A percentile compares a stretch with the other conserved stretches of the same genome.
These are phyloP conservation scores for Andrena bicolor DNA, from an alignment of 2,888 invertebrate species.

Conservation along the genomic window DNA sequence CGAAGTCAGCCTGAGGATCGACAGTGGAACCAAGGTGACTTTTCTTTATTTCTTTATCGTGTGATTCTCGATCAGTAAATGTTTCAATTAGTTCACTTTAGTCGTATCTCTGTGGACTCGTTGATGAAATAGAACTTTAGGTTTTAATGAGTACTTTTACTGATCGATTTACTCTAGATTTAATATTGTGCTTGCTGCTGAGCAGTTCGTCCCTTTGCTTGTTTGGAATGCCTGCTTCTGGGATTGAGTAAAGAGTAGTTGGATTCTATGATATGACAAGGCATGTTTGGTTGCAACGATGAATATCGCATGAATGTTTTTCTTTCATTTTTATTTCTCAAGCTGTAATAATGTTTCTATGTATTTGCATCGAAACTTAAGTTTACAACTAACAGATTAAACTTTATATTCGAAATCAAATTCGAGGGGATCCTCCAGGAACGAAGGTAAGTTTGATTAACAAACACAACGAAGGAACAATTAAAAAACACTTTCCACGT, in stretches of 20 bases:
- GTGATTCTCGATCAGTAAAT: not conserved
- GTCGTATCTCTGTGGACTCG: not conserved
- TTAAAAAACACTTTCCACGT: not conserved
- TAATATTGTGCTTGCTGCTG: not conserved
- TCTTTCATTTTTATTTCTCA: not conserved
- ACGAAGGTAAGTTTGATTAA: conserved; percentile 13
- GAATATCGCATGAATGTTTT: conserved; percentile 10
- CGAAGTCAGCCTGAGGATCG: conserved; percentile 21
- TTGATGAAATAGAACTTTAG: not conserved
- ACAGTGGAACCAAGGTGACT: conserved; percentile 72
- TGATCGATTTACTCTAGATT: not conserved
- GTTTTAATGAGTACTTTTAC: not conserved
- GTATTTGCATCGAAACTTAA: not conserved
- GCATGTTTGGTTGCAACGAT: not conserved
- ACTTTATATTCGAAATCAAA: not conserved
- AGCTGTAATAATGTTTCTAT: not conserved
- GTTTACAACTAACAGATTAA: not conserved
- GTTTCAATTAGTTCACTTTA: not conserved
- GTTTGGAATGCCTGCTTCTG: not conserved
- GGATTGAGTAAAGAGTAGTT: not conserved
- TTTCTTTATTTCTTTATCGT: not conserved
- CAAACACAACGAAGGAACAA: not conserved
- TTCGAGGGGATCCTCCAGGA: not conserved
- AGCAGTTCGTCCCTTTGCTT: not conserved
- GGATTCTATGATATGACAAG: not conserved